Evolutionary conservation across 2,113 vertebrate species (phyloP).

Genomic region (Struthio camelus): DNA sequence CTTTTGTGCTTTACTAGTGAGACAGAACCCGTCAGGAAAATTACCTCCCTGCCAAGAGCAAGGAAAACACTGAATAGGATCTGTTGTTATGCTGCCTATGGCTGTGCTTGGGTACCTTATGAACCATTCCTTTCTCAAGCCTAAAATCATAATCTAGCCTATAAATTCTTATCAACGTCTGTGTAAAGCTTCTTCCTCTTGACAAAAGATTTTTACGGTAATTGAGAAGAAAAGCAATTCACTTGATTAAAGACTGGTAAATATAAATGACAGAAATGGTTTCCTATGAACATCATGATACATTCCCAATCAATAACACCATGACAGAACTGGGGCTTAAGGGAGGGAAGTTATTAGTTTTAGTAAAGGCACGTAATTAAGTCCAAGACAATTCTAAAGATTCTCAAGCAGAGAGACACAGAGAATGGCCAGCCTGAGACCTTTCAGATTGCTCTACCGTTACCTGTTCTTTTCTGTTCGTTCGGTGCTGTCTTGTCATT

Average conservation of each 20-base stretch:
- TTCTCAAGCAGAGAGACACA: neutral
- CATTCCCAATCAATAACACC: neutral
- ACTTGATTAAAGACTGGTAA: conserved; percentile 21
- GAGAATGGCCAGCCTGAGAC: neutral
- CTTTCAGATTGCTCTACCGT: neutral
- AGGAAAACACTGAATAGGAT: neutral
- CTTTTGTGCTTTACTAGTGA: neutral
- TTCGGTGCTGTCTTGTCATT: neutral
- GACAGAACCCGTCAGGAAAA: neutral
- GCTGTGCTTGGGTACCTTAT: neutral
- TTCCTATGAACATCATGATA: neutral
- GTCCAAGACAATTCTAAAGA: neutral
- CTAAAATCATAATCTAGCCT: neutral
- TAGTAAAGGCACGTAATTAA: neutral
- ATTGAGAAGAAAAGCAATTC: neutral
- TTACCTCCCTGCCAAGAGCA: neutral
- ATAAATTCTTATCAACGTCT: neutral
- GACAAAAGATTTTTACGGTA: neutral
- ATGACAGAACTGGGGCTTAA: neutral
- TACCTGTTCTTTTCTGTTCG: neutral
- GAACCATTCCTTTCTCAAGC: neutral
- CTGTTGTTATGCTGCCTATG: accelerated
- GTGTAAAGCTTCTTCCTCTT: neutral
- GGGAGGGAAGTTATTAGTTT: conserved; percentile 8
- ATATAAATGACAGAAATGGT: conserved; percentile 6